Evolutionary conservation across 2,888 invertebrate species (phyloP).

Genomic region (Nowickia ferox): DNA sequence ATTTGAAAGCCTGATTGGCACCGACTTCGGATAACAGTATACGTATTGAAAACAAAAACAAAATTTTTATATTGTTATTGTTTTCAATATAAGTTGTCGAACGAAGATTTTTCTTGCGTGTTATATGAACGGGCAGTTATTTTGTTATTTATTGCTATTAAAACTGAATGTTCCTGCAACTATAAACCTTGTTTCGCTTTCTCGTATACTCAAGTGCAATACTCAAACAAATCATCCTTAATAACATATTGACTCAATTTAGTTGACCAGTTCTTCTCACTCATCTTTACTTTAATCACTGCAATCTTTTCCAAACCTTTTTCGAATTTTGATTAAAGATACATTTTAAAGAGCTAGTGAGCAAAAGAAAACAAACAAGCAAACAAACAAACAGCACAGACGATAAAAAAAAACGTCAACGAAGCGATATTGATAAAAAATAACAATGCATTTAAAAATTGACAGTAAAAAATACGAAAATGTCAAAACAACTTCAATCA

Average conservation of each 20-base stretch:
- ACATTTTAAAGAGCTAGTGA: slow-evolving; percentile 46
- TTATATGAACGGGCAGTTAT: too few relatives aligned
- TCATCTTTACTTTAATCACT: slow-evolving; percentile 17
- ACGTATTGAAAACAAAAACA: too few relatives aligned
- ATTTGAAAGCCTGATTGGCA: too few relatives aligned
- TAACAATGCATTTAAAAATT: slow-evolving; percentile 65
- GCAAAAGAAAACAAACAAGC: slow-evolving; percentile 22
- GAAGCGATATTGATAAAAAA: slow-evolving; percentile 53
- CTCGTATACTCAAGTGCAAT: neutral
- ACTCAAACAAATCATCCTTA: slow-evolving; percentile 1
- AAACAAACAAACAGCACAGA: neutral
- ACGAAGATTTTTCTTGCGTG: too few relatives aligned
- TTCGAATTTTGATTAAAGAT: slow-evolving; percentile 41
- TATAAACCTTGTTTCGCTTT: neutral
- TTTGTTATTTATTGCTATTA: neutral
- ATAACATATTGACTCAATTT: slow-evolving; percentile 25
- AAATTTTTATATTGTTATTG: too few relatives aligned
- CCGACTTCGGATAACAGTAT: too few relatives aligned
- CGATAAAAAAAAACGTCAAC: slow-evolving; percentile 8
- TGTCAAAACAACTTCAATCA: slow-evolving; percentile 72
- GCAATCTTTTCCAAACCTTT: slow-evolving; percentile 39
- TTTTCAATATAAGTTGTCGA: too few relatives aligned
- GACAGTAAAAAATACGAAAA: slow-evolving; percentile 70
- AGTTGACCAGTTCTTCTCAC: neutral
- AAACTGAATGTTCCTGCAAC: neutral